Evolutionary conservation across 2,888 invertebrate genomes (phyloP), one percentile per base, ranked within the genome.

Genomic region (Drosophila borborema): DNA sequence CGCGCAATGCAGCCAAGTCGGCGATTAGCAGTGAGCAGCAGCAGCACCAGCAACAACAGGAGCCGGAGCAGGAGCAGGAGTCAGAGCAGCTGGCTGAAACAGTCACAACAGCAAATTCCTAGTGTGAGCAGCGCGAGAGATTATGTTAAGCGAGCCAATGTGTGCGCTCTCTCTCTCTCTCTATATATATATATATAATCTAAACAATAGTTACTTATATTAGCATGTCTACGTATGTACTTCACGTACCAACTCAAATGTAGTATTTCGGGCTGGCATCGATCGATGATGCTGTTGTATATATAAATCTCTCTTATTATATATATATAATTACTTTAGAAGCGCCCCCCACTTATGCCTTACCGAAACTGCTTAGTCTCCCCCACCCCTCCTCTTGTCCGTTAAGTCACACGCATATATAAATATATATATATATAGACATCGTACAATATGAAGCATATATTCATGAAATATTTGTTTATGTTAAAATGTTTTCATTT

Each of bases 1-100:
- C 78, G 8, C 86, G 91, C 9, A 86, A 75, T 36, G 82, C 85
- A 18, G 81, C 78, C 48, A 82, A 84, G 51, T 61, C 64, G 2
- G 31, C 54, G 16, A 55, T 20, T 6, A 41, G n/a, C 38, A 56
- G 58, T 8, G 76, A 78, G 40, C 79, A 73, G 45, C 64, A 56
- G 62, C 54, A 40, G 3, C 59, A 20, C 2, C 59, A 23, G n/a
- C 23, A 45, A 9, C 16, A 34, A 6, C 45, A n/a, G 8, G 36
- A 59, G n/a, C 40, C 54, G 48, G 34, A 31, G 3, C 64, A 10
- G 20, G 31, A 34, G 12, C 45, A n/a, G n/a, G 23, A 23, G 10
- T n/a, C 28, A 8, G 28, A 53, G 36, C 51, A 66, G 5, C 55
- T 36, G 18, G 58, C 63, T 9, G 61, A 70, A 41, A 16, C 74